Conservation (phyloP, 2,888 invertebrate species). For the Morinoia aosen region DNA sequence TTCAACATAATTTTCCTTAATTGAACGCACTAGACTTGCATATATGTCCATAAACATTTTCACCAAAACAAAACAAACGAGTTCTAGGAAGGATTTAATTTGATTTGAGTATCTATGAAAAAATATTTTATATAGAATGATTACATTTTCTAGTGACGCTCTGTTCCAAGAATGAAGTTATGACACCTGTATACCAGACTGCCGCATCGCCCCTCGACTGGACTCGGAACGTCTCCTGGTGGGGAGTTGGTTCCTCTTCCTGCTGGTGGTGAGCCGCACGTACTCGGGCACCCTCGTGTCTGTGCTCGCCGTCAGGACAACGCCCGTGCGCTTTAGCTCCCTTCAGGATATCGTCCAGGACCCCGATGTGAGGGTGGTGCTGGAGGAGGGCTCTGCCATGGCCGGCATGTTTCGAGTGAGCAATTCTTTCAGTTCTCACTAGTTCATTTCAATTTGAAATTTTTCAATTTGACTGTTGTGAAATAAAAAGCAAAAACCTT, state of each 20-base stretch:
- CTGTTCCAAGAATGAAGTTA: too few species aligned
- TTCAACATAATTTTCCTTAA: background rate
- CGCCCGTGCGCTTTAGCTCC: slow-evolving; percentile 55
- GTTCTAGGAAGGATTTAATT: background rate
- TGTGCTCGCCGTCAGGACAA: slow-evolving; percentile 58
- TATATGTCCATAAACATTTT: background rate
- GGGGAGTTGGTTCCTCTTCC: slow-evolving; percentile 54
- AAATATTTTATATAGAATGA: too few species aligned
- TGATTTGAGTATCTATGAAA: too few species aligned
- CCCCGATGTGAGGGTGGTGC: background rate
- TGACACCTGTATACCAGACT: background rate
- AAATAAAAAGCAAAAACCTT: too few species aligned
- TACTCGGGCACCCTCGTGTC: slow-evolving; percentile 58
- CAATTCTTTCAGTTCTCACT: background rate
- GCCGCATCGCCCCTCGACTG: background rate
- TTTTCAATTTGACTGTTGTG: too few species aligned
- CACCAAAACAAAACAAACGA: background rate
- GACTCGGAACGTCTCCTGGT: slow-evolving; percentile 21
- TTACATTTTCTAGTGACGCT: too few species aligned
- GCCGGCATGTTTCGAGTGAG: background rate
- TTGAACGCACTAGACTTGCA: background rate
- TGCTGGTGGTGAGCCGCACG: slow-evolving; percentile 53
- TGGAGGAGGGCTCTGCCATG: slow-evolving; percentile 24
- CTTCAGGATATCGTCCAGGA: slow-evolving; percentile 53
- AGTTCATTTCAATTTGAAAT: too few species aligned